phyloP scores from a whole-genome alignment of 2,888 invertebrate species.

The Callyntrura sp. region DNA sequence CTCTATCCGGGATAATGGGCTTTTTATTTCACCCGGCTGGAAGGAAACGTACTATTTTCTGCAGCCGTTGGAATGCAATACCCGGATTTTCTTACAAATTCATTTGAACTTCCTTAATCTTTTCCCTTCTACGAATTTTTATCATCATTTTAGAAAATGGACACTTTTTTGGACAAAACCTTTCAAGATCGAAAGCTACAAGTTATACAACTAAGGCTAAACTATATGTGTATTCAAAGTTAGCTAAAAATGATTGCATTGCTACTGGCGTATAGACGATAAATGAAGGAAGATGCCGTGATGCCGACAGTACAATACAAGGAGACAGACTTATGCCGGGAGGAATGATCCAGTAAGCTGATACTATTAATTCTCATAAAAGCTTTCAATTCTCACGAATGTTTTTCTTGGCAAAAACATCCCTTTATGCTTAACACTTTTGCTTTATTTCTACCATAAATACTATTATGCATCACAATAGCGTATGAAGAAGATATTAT shows the following conservation, averaged over 20 bases:
- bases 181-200: no score
- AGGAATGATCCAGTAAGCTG: neutral
- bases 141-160: no score
- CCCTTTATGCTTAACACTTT: constrained; percentile 55
- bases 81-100: no score
- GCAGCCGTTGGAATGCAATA: no score
- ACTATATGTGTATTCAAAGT: no score
- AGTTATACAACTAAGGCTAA: no score
- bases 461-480: neutral
- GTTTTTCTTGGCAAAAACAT: constrained; percentile 42
- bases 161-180: no score
- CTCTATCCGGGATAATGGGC: neutral
- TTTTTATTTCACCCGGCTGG: neutral
- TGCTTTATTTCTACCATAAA: neutral
- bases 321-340: neutral
- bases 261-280: no score
- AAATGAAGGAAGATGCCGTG: no score
- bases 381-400: constrained; percentile 57
- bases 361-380: constrained; percentile 19
- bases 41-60: neutral
- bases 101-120: no score
- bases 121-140: no score
- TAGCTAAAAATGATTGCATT: no score
- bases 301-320: neutral
- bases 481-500: constrained; percentile 2